These are phyloP conservation scores for Meleagris gallopavo DNA, from an alignment of 2,113 vertebrate genomes.

Conservation along the genomic window DNA sequence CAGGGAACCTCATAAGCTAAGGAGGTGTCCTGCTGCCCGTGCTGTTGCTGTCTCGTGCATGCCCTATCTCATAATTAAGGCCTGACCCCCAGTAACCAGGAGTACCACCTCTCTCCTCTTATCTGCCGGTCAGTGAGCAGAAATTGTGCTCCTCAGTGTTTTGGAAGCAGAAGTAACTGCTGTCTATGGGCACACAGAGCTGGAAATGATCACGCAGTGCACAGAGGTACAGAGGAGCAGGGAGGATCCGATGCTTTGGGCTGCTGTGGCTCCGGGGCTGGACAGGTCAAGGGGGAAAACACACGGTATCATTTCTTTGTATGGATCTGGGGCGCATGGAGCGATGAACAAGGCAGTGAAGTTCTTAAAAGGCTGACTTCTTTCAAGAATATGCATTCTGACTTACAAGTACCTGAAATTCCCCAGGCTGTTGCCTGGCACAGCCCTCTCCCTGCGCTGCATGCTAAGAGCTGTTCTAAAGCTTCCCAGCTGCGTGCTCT, in stretches of 20 bases:
- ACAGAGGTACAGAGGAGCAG: background rate
- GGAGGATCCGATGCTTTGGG: background rate
- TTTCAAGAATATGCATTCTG: background rate
- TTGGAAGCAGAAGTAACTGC: background rate
- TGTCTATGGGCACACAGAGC: background rate
- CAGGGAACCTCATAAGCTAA: background rate
- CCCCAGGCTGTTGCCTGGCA: background rate
- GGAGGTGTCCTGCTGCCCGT: background rate
- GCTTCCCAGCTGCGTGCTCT: background rate
- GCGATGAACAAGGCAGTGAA: rapidly evolving
- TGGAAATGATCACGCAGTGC: background rate
- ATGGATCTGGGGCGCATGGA: rapidly evolving
- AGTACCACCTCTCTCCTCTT: background rate
- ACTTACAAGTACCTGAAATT: background rate
- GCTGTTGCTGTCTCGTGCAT: rapidly evolving
- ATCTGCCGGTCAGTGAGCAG: background rate
- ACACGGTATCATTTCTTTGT: background rate
- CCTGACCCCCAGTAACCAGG: background rate
- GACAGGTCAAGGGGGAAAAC: background rate
- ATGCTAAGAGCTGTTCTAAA: background rate
- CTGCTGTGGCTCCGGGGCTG: background rate
- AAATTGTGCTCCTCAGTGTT: background rate
- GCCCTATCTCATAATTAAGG: background rate
- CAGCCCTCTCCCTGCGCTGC: background rate
- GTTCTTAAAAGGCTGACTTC: background rate